Conservation (phyloP, 2,888 invertebrate species). For the Cantharis rustica region DNA sequence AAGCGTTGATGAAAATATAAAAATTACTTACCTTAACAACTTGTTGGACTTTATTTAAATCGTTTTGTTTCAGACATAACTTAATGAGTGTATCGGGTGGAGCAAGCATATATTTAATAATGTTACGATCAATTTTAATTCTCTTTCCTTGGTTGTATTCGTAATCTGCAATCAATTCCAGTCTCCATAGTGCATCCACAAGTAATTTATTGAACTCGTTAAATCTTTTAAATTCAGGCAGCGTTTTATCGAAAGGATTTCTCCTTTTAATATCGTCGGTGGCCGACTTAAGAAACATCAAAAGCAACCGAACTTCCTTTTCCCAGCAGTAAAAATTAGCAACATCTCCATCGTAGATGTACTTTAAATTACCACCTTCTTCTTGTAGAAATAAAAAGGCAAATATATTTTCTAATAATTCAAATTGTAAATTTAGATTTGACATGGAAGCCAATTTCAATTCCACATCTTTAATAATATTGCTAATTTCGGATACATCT, state of each 20-base stretch:
- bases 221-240: slow-evolving; percentile 43
- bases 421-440: slow-evolving; percentile 60
- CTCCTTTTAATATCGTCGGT: slow-evolving; percentile 59
- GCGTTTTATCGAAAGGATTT: slow-evolving; percentile 49
- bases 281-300: slow-evolving; percentile 63
- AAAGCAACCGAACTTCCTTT: slow-evolving; percentile 62
- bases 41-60: slow-evolving; percentile 75
- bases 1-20: slow-evolving; percentile 61
- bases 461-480: slow-evolving; percentile 59
- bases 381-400: slow-evolving; percentile 70
- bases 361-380: slow-evolving; percentile 56
- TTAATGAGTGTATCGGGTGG: slow-evolving; percentile 77
- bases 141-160: slow-evolving; percentile 60
- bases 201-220: slow-evolving; percentile 59
- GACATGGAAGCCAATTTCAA: slow-evolving; percentile 58
- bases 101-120: slow-evolving; percentile 73
- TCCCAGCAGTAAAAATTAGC: slow-evolving; percentile 64
- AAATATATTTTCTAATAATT: slow-evolving; percentile 75
- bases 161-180: slow-evolving; percentile 62
- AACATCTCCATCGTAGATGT: slow-evolving; percentile 42
- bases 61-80: slow-evolving; percentile 73
- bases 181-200: slow-evolving; percentile 73
- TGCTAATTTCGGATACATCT: slow-evolving; percentile 52
- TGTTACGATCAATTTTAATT: slow-evolving; percentile 54
- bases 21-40: slow-evolving; percentile 74